Evolutionary conservation across 2,113 vertebrate genomes (phyloP).

Genomic region (Sciurus niger): DNA sequence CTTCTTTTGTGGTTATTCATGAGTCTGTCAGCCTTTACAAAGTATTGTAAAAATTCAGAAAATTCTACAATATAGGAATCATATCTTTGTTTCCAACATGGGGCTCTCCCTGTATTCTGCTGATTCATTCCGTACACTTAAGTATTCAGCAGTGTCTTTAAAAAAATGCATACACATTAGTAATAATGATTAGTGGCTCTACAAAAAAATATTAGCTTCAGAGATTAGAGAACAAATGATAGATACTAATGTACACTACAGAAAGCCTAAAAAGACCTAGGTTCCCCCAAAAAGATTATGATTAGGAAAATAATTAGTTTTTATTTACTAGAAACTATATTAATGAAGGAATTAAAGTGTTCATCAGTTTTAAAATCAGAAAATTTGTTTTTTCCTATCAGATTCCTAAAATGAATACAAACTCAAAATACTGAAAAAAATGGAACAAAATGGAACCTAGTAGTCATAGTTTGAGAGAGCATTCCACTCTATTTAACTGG

Average conservation of each 20-base stretch:
- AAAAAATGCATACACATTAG: neutral
- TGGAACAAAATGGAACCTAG: no score
- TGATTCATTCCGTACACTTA: conserved; percentile 8
- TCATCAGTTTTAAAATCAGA: no score
- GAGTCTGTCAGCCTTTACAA: neutral
- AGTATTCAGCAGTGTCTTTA: neutral
- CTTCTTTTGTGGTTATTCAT: neutral
- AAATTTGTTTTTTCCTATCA: no score
- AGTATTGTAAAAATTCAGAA: neutral
- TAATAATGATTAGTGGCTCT: neutral
- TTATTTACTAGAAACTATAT: no score
- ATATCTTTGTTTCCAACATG: neutral
- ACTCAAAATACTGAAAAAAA: no score
- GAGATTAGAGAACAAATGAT: neutral
- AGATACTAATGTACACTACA: neutral
- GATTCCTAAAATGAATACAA: no score
- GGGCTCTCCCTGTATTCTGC: neutral
- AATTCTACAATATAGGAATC: neutral
- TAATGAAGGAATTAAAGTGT: no score
- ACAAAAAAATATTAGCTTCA: neutral
- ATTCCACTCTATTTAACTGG: neutral
- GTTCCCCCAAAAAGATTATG: neutral
- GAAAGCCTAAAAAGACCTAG: neutral
- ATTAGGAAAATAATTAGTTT: neutral
- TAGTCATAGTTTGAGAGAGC: no score